These are phyloP conservation scores for Lithophane ornitopus DNA, from an alignment of 2,888 invertebrate species.

Conservation along the genomic window DNA sequence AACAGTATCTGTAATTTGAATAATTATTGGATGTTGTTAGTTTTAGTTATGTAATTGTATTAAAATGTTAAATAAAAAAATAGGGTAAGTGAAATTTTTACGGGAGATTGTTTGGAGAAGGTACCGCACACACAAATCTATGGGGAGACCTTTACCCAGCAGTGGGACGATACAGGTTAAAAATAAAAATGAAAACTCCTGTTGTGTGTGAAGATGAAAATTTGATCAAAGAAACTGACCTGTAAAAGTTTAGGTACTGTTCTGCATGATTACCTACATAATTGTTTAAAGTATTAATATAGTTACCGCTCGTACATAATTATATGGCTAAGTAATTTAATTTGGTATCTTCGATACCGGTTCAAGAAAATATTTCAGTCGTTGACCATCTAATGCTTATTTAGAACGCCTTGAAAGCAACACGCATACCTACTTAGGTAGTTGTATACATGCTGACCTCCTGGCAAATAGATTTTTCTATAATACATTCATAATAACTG, in stretches of 20 bases:
- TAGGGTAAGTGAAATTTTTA: background rate
- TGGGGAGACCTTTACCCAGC: too few species aligned
- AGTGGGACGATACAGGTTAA: too few species aligned
- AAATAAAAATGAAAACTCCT: background rate
- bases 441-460: slow-evolving; percentile 23
- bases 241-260: background rate
- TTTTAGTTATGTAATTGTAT: background rate
- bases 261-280: background rate
- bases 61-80: background rate
- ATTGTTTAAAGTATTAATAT: background rate
- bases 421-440: background rate
- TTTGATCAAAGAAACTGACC: background rate
- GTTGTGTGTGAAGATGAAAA: background rate
- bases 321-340: background rate
- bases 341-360: background rate
- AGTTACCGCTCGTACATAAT: background rate
- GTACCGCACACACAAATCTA: too few species aligned
- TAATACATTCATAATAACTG: background rate
- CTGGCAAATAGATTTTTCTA: background rate
- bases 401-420: slow-evolving; percentile 37
- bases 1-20: slow-evolving; percentile 1
- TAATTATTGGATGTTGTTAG: background rate
- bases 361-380: slow-evolving; percentile 11
- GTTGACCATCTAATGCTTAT: slow-evolving; percentile 31
- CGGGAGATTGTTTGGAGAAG: too few species aligned